Evolutionary conservation across 2,113 vertebrate species (phyloP), one percentile per base, ranked within the genome.

Genomic region (Tretioscincus oriximinensis): DNA sequence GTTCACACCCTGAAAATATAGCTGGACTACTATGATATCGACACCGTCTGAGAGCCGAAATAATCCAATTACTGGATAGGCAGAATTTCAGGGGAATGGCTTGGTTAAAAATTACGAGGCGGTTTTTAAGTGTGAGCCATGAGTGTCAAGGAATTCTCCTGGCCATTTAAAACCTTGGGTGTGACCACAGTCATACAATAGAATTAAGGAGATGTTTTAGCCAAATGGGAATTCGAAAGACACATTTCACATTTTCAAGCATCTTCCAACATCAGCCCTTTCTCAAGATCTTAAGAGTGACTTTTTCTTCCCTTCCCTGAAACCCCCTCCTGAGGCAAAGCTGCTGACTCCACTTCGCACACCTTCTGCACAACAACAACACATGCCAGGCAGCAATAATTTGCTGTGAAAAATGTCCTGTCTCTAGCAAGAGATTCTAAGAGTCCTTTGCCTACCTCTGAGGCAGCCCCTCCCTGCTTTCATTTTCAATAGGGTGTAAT

Each of bases 401-500:
- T 83, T 78, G 35, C 35, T 28, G 81, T 85, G 74, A 88, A 92
- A 92, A 90, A 90, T 78, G 87, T 76, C 84, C 75, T 80, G 73
- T 84, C 78, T 76, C 84, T 66, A 84, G 63, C 76, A 77, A 84
- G 61, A 81, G 84, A 35, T 86, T 88, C 78, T 72, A 66, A 51
- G n/a, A 82, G 84, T 84, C 74, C 86, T 78, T 81, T 89, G 86
- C 87, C 87, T 83, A 77, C 79, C 81, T 66, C 54, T 80, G 76
- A 80, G 78, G 84, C 80, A 65, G 54, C 80, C 76, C 82, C 75
- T 63, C 64, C 83, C 83, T 78, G 77, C 85, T 93, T 93, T 93
- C 85, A 90, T 90, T 93, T 93, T 89, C 86, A 91, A 86, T 85
- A 91, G 83, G 81, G 21, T 93, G 84, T 87, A 89, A 92, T 93